Base-by-base conservation (phyloP, 37 sponge, comb jelly and placozoan genomes). In the Theonella swinhoei region DNA sequence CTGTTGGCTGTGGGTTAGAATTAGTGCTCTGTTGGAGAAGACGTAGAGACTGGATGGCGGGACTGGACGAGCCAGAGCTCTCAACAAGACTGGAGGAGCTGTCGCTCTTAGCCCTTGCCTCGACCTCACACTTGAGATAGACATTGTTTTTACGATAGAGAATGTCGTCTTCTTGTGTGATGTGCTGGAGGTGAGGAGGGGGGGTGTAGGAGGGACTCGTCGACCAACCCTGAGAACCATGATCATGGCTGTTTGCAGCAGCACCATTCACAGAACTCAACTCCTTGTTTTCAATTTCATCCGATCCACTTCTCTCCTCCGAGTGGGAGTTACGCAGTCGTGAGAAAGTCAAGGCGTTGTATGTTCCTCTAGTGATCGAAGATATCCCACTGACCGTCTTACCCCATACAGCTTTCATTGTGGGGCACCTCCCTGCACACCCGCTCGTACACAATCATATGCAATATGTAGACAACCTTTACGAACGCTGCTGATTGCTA, bases 61-160 rank as follows among this genome's bases (percentile, higher is more conserved):
- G 11, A 14, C 54, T 47, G 11, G 54, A 14, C 7, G 7, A 17
- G 14, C 11, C 7, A 47, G 11, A 7, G 7, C 54, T 14, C 11
- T 47, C 14, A 47, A 14, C 14, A 14, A 14, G 54, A 17, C 11
- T 47, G 54, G 54, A 7, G 7, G 7, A 7, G 14, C 3, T 32
- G 70, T 69, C 70, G 22, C 19, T 22, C 32, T 29, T 34, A 69
- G 29, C 70, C 29, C 3, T 3, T 2, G 19, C 7, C 11, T 14
- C 54, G 54, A 47, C 14, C 14, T 14, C 14, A 47, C 35, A 39
- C 35, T 65, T 83, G 2, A 83, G 62, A 42, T 63, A 67, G 17
- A 92, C 88, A 58, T 88, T 88, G 65, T 88, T 88, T 33, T 88
- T 92, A 36, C 78, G 43, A 39, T 76, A 92, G 22, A 92, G 47